Conservation (phyloP, 2,113 vertebrate genomes). For the Nymphicus hollandicus region DNA sequence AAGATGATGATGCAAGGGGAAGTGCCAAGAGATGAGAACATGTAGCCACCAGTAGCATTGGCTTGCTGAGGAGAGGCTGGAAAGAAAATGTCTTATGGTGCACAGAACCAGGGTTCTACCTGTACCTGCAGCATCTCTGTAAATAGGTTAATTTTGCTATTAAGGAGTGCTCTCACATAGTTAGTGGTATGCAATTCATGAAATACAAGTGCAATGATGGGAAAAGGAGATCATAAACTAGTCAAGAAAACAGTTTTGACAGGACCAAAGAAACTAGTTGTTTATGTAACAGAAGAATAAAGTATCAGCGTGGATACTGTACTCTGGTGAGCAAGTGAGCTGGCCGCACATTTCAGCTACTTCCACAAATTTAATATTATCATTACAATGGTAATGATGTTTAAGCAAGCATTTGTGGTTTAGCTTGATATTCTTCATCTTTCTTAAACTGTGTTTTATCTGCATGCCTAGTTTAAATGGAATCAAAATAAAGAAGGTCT, state of each 20-base stretch:
- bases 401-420: background rate
- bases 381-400: background rate
- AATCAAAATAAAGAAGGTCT: background rate
- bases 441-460: background rate
- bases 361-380: background rate
- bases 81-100: background rate
- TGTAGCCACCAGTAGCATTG: fast-evolving
- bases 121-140: background rate
- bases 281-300: background rate
- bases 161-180: background rate
- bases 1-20: background rate
- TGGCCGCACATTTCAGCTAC: background rate
- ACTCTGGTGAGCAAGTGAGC: background rate
- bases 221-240: background rate
- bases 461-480: background rate
- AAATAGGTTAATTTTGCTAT: background rate
- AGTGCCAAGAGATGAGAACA: background rate
- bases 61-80: background rate
- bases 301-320: background rate
- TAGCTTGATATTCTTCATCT: background rate
- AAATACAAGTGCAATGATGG: background rate
- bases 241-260: no score
- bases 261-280: background rate
- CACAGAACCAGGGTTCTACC: background rate
- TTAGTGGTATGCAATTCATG: background rate